Conservation (phyloP, 2,797 vertebrate species). For the Sphenodon punctatus region DNA sequence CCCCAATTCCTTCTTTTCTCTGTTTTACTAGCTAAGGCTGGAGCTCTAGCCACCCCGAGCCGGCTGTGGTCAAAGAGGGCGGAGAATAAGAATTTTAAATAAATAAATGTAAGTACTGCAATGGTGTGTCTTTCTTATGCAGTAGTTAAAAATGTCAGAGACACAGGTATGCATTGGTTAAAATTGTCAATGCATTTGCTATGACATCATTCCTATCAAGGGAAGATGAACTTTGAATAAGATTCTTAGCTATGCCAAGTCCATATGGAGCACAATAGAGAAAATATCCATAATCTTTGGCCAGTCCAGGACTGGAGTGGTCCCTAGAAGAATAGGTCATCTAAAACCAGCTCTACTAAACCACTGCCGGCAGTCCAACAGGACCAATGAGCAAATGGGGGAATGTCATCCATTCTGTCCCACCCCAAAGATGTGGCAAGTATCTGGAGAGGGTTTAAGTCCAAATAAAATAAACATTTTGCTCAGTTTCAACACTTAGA, state of each 20-base stretch:
- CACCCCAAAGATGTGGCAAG: background rate
- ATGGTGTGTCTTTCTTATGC: background rate
- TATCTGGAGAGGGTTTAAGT: background rate
- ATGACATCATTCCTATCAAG: rapidly evolving
- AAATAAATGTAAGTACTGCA: too few species aligned
- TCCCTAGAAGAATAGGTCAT: too few species aligned
- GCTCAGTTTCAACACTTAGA: background rate
- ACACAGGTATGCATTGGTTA: rapidly evolving
- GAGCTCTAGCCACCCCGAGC: too few species aligned
- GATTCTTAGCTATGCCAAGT: background rate
- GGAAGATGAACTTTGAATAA: background rate
- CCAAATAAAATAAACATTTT: background rate
- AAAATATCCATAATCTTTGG: too few species aligned
- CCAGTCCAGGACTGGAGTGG: too few species aligned
- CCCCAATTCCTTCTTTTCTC: background rate
- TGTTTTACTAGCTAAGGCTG: background rate
- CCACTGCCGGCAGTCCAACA: background rate
- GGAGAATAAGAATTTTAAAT: too few species aligned
- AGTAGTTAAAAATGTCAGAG: rapidly evolving
- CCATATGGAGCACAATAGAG: background rate
- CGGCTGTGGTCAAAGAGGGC: too few species aligned
- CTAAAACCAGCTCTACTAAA: too few species aligned
- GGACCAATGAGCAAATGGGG: background rate
- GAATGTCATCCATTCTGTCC: background rate
- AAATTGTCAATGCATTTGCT: rapidly evolving